Evolutionary conservation across 2,797 vertebrate genomes (phyloP).

Genomic region (Gallinago solitaria): DNA sequence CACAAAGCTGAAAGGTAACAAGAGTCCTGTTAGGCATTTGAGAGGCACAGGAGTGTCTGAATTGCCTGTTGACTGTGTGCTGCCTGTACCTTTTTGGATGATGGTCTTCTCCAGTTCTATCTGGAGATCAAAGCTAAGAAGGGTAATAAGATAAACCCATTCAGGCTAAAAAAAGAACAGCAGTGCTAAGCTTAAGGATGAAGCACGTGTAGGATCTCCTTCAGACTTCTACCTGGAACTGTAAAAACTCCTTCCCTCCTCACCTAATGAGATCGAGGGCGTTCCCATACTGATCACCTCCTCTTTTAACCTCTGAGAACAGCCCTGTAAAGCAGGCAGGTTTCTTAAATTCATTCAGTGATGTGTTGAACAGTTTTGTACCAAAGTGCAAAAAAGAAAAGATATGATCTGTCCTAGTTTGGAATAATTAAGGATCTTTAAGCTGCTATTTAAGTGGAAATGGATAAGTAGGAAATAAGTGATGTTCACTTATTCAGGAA

Average conservation of each 20-base stretch:
- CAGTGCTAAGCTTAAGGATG: constrained; percentile 27
- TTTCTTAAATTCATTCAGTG: neutral
- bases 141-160: constrained; percentile 55
- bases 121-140: constrained; percentile 28
- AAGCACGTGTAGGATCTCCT: neutral
- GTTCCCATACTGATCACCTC: neutral
- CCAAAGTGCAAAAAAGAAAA: neutral
- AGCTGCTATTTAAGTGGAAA: neutral
- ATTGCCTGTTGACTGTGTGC: neutral
- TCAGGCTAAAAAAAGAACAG: constrained; percentile 46
- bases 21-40: neutral
- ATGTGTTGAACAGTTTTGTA: neutral
- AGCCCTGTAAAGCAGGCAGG: neutral
- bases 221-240: neutral
- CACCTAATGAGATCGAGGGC: neutral
- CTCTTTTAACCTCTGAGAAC: neutral
- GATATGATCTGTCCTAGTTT: neutral
- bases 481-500: no score
- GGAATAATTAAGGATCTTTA: neutral
- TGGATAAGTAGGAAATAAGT: neutral
- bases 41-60: neutral
- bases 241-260: neutral
- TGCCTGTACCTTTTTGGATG: neutral
- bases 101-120: neutral
- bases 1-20: neutral